Evolutionary conservation across 2,888 invertebrate genomes (phyloP).

Genomic region (Limnephilus auricula): DNA sequence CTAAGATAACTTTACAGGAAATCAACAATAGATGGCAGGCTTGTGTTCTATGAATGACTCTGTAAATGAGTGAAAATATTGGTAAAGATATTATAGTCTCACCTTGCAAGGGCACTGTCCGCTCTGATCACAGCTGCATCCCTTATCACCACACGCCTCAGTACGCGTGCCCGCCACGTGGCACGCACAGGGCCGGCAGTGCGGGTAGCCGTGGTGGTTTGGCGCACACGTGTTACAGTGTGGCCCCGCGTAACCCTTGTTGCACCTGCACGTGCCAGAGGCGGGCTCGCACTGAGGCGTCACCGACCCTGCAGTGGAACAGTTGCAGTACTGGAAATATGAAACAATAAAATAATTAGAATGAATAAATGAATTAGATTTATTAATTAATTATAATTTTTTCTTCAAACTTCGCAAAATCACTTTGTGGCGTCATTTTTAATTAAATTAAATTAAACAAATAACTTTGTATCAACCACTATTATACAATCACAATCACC

Average conservation of each 20-base stretch:
- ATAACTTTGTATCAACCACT: too few relatives aligned
- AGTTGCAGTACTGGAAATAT: slow-evolving; percentile 65
- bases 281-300: slow-evolving; percentile 79
- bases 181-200: slow-evolving; percentile 92
- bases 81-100: not conserved
- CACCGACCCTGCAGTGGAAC: slow-evolving; percentile 61
- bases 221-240: slow-evolving; percentile 89
- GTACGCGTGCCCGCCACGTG: slow-evolving; percentile 83
- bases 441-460: too few relatives aligned
- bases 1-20: too few relatives aligned
- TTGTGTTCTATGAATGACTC: too few relatives aligned
- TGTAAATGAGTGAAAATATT: too few relatives aligned
- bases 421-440: too few relatives aligned
- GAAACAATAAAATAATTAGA: not conserved
- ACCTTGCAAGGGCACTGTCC: slow-evolving; percentile 95
- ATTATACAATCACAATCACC: too few relatives aligned
- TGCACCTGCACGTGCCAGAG: slow-evolving; percentile 87
- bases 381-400: too few relatives aligned
- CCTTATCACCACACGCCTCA: slow-evolving; percentile 74
- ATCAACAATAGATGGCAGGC: too few relatives aligned
- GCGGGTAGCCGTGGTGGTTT: slow-evolving; percentile 93
- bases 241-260: slow-evolving; percentile 84
- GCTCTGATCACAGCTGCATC: slow-evolving; percentile 84
- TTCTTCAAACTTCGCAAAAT: too few relatives aligned
- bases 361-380: too few relatives aligned